Evolutionary conservation across 2,797 vertebrate genomes (phyloP), one percentile per base, ranked within the genome.

Genomic region (Remorina albescens): DNA sequence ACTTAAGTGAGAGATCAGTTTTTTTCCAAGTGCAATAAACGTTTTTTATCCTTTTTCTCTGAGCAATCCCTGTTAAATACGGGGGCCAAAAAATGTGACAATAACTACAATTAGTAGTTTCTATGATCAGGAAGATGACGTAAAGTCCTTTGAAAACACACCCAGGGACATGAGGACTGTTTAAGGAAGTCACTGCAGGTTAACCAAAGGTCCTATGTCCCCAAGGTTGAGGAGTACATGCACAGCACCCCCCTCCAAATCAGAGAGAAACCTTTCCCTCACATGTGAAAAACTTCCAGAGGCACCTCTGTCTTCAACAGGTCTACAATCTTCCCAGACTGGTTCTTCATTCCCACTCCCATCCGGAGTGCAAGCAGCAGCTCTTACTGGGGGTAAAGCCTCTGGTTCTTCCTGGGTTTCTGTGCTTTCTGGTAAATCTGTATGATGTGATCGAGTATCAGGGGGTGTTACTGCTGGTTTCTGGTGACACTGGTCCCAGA

Each of bases 191-290:
- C 47, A 64, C 34, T 74, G 49, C 23, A 12, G 1, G 1, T 19
- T 13, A 8, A 64, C 49, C 0, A 30, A 9, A 9, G 50, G 39
- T 11, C 1, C 42, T 1, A 16, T 16, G 30, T 83, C 53, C 0
- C 67, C 7, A 3, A 91, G 82, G 53, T 47, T 81, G 7, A 88
- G 57, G 49, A 91, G 82, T 0, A 58, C 82, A 0, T 34, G 8
- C n/a, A 85, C 69, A 2, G 86, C 90, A 2, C 75, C 57, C 8
- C 37, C 26, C 56, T 91, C 89, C 1, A 53, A 79, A 30, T 82
- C 68, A 1, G 84, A 77, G 0, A 86, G 64, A 6, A 0, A 49
- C 15, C 8, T 19, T 1, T 57, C 61, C 50, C 47, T 79, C 59
- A 9, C 8, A 10, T 44, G 15, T 0, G 46, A 19, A 18, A 50